Evolutionary conservation across 2,888 invertebrate genomes (phyloP).

Genomic region (Brachylomia viminalis): DNA sequence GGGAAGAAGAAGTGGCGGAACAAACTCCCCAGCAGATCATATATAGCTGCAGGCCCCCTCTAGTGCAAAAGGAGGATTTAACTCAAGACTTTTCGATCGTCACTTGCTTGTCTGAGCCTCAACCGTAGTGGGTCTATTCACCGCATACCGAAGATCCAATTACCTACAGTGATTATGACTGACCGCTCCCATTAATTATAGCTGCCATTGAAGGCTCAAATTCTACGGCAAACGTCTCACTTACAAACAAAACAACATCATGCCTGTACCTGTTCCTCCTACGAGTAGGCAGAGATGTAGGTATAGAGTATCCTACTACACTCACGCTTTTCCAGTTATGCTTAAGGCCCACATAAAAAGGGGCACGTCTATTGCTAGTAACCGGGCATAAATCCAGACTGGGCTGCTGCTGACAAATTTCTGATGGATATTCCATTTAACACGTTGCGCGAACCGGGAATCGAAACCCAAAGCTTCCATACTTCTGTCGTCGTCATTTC

Average conservation of each 20-base stretch:
- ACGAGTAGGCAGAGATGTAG: not conserved
- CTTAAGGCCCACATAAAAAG: not conserved
- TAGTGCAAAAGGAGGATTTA: not conserved
- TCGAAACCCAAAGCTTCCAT: too few species aligned
- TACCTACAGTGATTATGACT: conserved; percentile 18
- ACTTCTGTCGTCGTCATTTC: too few species aligned
- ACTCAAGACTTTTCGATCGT: not conserved
- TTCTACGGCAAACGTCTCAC: not conserved
- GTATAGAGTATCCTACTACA: not conserved
- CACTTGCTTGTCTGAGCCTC: too few species aligned
- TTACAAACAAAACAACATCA: too few species aligned
- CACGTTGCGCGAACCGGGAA: too few species aligned
- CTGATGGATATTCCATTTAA: not conserved
- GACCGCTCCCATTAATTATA: not conserved
- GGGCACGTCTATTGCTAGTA: not conserved
- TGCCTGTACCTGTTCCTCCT: too few species aligned
- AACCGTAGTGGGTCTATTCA: not conserved
- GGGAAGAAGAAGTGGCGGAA: too few species aligned
- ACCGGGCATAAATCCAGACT: not conserved
- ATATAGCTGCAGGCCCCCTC: too few species aligned
- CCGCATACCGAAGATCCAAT: conserved; percentile 31
- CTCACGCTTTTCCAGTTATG: not conserved
- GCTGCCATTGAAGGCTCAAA: conserved; percentile 17
- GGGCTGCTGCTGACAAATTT: not conserved
- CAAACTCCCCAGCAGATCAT: too few species aligned